Evolutionary conservation across 2,113 vertebrate genomes (phyloP), one percentile per base, ranked within the genome.

Genomic region (Ammodytes dubius): DNA sequence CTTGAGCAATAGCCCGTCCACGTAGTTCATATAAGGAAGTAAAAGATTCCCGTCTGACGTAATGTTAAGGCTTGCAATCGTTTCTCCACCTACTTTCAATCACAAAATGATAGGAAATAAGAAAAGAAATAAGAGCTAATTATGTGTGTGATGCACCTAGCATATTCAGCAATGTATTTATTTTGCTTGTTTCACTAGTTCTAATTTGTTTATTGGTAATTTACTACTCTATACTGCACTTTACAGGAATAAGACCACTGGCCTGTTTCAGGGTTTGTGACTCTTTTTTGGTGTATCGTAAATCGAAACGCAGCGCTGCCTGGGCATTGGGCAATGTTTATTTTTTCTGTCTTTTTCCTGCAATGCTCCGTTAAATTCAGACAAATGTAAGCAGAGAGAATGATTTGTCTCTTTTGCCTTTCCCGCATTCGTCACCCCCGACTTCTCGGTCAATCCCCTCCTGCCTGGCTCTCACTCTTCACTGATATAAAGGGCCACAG

Each of bases 341-440:
- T 73, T 65, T 70, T 78, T 67, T 8, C 13, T 53, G 35, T 58
- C 19, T 63, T 81, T 27, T 79, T 83, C 15, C 70, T 42, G 58
- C 45, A 54, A 81, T 46, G 45, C 69, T 50, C 54, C n/a, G 47
- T 65, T 42, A 64, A 76, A 70, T 60, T 78, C 61, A 65, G 65
- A 70, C 27, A 35, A 52, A 82, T 49, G 60, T 43, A 52, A 61
- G 40, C 50, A 43, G 4, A 27, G 5, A 35, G 14, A 27, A 27
- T 42, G 12, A 85, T 82, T 78, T 56, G 40, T 73, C 49, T 64
- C 63, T 12, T 12, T 12, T 27, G 27, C 27, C n/a, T 10, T 75
- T 65, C 47, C n/a, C 3, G 39, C 9, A 54, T 77, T 79, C 74
- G n/a, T 56, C 46, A 47, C 39, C 9, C 27, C 47, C 35, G 14